Evolutionary conservation across 1,140 invertebrate species (phyloP).

Genomic region (Nebria ingens): DNA sequence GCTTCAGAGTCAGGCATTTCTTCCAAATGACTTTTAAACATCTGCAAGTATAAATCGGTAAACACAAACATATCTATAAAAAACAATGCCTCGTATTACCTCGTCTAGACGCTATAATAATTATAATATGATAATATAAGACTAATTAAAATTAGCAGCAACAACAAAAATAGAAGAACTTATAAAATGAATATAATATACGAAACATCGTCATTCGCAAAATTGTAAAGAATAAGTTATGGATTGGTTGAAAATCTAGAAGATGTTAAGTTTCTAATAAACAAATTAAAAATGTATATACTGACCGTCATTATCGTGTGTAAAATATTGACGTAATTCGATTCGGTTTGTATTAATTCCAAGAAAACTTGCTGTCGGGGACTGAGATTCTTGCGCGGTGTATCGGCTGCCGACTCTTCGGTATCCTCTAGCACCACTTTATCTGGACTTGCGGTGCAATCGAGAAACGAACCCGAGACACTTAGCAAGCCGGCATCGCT

Average conservation of each 20-base stretch:
- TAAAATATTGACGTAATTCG: conserved; percentile 92
- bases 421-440: conserved; percentile 49
- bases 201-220: too few species aligned
- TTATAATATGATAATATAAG: background rate
- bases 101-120: too few species aligned
- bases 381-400: conserved; percentile 55
- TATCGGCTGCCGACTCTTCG: conserved; percentile 43
- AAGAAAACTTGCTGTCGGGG: conserved; percentile 79
- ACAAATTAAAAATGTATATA: too few species aligned
- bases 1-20: conserved; percentile 62
- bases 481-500: conserved; percentile 73
- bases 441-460: conserved; percentile 69
- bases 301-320: conserved; percentile 81
- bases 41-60: too few species aligned
- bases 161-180: too few species aligned
- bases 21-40: conserved; percentile 90
- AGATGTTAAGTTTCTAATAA: conserved; percentile 7
- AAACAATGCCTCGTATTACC: too few species aligned
- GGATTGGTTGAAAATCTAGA: background rate
- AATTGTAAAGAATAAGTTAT: background rate
- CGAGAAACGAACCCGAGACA: conserved; percentile 76
- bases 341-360: conserved; percentile 92
- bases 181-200: too few species aligned
- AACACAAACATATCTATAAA: too few species aligned
- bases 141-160: background rate